phyloP scores from a whole-genome alignment of 1,140 invertebrate species.

The Pomacea maculata region DNA sequence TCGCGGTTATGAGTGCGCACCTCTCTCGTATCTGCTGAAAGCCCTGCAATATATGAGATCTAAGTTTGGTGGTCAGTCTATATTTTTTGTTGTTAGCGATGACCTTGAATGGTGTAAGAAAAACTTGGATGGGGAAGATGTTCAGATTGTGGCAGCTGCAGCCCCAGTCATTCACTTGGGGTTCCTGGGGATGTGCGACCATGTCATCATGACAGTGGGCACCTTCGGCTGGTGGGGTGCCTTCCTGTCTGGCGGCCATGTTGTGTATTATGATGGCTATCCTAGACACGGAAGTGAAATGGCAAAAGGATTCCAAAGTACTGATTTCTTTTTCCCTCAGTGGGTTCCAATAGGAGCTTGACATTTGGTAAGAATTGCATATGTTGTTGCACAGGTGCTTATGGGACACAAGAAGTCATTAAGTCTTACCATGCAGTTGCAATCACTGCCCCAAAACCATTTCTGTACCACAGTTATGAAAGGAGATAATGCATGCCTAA shows the following conservation, averaged over 20 bases:
- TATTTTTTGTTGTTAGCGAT: slow-evolving; percentile 44
- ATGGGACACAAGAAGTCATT: neutral
- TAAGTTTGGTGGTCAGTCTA: slow-evolving; percentile 19
- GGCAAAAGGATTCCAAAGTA: slow-evolving; percentile 21
- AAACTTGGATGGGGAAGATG: slow-evolving; percentile 25
- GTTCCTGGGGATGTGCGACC: slow-evolving; percentile 45
- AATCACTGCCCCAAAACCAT: no score
- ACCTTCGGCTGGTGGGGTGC: slow-evolving; percentile 59
- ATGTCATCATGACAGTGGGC: slow-evolving; percentile 52
- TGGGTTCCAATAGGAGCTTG: slow-evolving; percentile 37
- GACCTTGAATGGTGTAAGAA: slow-evolving; percentile 42
- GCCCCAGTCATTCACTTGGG: slow-evolving; percentile 52
- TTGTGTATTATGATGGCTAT: slow-evolving; percentile 47
- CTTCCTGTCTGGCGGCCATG: slow-evolving; percentile 47
- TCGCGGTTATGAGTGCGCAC: slow-evolving; percentile 36
- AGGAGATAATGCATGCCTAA: neutral
- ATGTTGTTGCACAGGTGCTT: neutral
- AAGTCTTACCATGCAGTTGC: no score
- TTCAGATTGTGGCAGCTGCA: slow-evolving; percentile 26
- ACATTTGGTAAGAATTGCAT: neutral
- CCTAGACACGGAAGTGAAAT: slow-evolving; percentile 28
- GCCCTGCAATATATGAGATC: slow-evolving; percentile 35
- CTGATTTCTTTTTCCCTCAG: slow-evolving; percentile 36
- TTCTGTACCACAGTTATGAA: neutral
- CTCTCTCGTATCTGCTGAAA: slow-evolving; percentile 33